Evolutionary conservation across 1,140 invertebrate genomes (phyloP), one percentile per base, ranked within the genome.

Genomic region (Cryptotermes secundus): DNA sequence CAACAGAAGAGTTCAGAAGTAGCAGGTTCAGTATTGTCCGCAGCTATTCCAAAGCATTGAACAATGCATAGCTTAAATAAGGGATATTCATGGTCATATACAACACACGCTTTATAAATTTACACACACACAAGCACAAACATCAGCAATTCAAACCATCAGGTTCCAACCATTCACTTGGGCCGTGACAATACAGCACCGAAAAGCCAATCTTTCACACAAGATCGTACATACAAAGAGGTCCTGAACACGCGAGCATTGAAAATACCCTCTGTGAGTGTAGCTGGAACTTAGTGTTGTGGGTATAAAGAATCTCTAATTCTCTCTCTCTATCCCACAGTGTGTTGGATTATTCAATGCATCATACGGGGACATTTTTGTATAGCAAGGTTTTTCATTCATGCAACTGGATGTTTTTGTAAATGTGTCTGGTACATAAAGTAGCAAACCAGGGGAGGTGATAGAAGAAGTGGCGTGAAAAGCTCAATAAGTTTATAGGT

Each of bases 21-120:
- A 72, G 59, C 59, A 72, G 59, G 59, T 72, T 72, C 26, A 31
- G 9, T 14, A 72, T 72, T 72, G 59, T 72, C 59, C 59, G n/a
- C 4, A 72, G 59, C 59, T 31, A 72, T 72, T 72, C 59, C 59
- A 72, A 72, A 3, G 59, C 59, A 72, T n/a, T 72, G 59, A 72
- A 72, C 59, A 72, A 72, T 72, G 59, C 59, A 31, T 72, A 72
- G 59, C n/a, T 72, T 72, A 72, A 72, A 72, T 72, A 72, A n/a
- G 59, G 59, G 59, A 72, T n/a, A 72, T 72, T 72, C n/a, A 72
- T 31, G 26, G 59, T 31, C 59, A 72, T 3, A 72, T 72, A 72
- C 59, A 72, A 72, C 59, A 31, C 59, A 72, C 59, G 59, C 59
- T 72, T 72, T 72, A 72, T 72, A 72, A 72, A 72, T n/a, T n/a